phyloP scores from a whole-genome alignment of 2,888 invertebrate species.

The Tetropium fuscum region DNA sequence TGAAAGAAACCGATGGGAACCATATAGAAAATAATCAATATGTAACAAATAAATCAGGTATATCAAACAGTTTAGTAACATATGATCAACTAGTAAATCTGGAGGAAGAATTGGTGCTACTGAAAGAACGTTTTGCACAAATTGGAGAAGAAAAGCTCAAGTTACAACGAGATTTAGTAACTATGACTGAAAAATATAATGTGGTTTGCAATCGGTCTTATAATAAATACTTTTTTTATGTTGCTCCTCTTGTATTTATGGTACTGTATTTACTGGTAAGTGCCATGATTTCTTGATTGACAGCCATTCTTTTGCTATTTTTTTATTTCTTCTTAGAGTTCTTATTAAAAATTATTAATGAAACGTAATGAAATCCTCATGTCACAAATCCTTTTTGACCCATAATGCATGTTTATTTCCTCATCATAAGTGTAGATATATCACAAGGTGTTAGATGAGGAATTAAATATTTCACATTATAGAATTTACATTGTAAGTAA shows the following conservation, averaged over 20 bases:
- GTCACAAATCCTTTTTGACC: no score
- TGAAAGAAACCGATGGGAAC: slow-evolving; percentile 27
- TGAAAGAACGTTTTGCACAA: slow-evolving; percentile 80
- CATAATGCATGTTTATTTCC: not conserved
- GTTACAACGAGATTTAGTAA: slow-evolving; percentile 72
- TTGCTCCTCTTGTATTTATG: slow-evolving; percentile 71
- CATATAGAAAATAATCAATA: slow-evolving; percentile 35
- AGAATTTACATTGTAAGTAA: not conserved
- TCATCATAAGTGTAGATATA: not conserved
- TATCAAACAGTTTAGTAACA: slow-evolving; percentile 49
- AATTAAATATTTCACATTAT: not conserved
- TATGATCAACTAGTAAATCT: slow-evolving; percentile 72
- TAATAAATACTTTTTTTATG: slow-evolving; percentile 71
- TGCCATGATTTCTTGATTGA: slow-evolving; percentile 73
- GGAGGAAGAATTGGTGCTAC: slow-evolving; percentile 79
- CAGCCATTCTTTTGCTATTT: slow-evolving; percentile 66
- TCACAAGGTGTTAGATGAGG: not conserved
- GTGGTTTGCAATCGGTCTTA: slow-evolving; percentile 71
- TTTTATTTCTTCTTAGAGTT: slow-evolving; percentile 63
- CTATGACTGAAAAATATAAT: slow-evolving; percentile 72
- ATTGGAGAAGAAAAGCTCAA: slow-evolving; percentile 73
- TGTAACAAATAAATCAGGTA: slow-evolving; percentile 53
- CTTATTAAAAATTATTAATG: slow-evolving; percentile 62
- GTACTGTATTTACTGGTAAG: slow-evolving; percentile 73
- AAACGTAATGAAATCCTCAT: slow-evolving; percentile 32